Base-by-base conservation (phyloP, 2,888 invertebrate species). In the Acheta domesticus region DNA sequence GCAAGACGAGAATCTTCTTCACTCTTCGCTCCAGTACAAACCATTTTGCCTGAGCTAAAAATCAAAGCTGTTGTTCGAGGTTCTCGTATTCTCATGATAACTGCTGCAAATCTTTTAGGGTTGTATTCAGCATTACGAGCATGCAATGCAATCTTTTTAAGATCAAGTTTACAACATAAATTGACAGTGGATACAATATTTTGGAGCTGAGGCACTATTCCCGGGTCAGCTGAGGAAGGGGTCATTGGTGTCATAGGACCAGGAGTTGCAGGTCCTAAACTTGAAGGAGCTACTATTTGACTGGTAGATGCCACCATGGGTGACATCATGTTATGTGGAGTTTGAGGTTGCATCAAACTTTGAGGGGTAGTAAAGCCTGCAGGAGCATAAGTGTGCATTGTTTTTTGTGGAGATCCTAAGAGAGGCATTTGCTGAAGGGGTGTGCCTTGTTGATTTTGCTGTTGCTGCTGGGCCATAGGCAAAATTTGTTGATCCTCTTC, bases 81-180 rank as follows among this genome's bases (percentile, higher is more conserved):
- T 78, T 95, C 98, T 84, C 90, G 91, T 23, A 93, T 93, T 84
- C 93, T 87, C 99, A 99, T 99, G 80, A 99, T 99, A 5, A 99
- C 98, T 74, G 99, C 99, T 78, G 98, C 98, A 89, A 99, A 99
- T 85, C 99, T 93, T 88, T 99, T 99, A 12, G 99, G 99, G 87
- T 99, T 99, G 86, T 99, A 99, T 87, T 99, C 99, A 2, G 99
- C 99, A 89, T 99, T 99, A 86, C 99, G 92, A 0, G 99, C 98
- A 86, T 98, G 98, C 3, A 99, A 88, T 0, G 99, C 98, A 84
- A 99, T 99, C 88, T 96, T 96, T 86, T 99, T 98, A 81, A 99
- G 89, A 86, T 99, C 98, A 83, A 99, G 88, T 87, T 96, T 96
- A 86, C 98, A 98, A 84, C 94, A 95, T 79, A 99, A 88, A 87